Evolutionary conservation across 2,888 invertebrate genomes (phyloP).

Genomic region (Cheilosia impressa): DNA sequence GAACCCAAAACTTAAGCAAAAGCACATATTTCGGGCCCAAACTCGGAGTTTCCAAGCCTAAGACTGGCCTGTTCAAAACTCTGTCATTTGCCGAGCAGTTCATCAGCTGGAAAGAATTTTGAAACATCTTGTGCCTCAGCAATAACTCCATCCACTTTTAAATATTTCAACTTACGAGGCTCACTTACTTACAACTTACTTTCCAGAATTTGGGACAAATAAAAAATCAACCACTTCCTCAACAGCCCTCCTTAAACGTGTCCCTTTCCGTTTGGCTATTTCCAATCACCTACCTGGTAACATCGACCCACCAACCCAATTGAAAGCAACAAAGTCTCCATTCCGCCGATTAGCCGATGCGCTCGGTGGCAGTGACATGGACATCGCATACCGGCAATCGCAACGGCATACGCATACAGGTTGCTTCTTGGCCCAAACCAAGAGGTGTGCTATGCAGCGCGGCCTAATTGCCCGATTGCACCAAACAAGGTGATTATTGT

Average conservation of each 20-base stretch:
- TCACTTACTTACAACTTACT: no score
- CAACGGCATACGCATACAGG: constrained; percentile 53
- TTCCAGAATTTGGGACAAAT: no score
- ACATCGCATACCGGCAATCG: neutral
- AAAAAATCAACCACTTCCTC: neutral
- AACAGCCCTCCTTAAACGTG: neutral
- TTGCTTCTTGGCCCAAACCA: constrained; percentile 52
- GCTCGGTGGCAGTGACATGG: constrained; percentile 38
- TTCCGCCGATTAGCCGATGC: neutral
- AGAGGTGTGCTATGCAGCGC: constrained; percentile 57
- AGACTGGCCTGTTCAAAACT: no score
- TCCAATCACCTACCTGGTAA: constrained; percentile 46
- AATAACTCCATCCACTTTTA: no score
- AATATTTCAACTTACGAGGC: no score
- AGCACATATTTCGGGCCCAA: no score
- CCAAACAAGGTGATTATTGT: constrained; percentile 69
- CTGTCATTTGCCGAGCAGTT: no score
- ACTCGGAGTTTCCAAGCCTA: no score
- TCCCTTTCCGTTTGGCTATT: neutral
- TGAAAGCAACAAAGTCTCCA: constrained; percentile 41
- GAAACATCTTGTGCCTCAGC: no score
- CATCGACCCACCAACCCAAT: constrained; percentile 9
- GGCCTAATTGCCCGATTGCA: constrained; percentile 72
- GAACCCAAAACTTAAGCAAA: no score
- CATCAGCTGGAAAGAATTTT: no score